Evolutionary conservation across 2,797 vertebrate species (phyloP), one percentile per base, ranked within the genome.

Genomic region (Eleutherodactylus coqui): DNA sequence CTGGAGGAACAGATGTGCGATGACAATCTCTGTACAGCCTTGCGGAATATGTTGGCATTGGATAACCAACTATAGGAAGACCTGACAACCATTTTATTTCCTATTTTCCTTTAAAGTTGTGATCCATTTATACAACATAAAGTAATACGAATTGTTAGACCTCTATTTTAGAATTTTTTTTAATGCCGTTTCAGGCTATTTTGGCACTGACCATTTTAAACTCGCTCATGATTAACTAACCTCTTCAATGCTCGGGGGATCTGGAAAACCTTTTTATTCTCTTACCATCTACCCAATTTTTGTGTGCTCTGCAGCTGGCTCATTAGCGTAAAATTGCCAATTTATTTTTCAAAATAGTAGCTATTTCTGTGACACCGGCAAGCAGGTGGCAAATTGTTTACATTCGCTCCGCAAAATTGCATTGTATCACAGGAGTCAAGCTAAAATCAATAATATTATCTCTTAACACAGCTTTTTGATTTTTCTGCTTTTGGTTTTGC

Each of bases 371-470:
- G 85, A 86, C 85, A 86, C 72, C 72, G 24, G 72, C 58, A 76
- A 49, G 79, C 85, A 86, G 79, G 79, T 82, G 79, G 85, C 69
- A 75, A 82, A 82, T 75, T 76, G 69, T 82, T 82, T 86, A 82
- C 79, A 64, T 86, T 82, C 70, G 67, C 70, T 86, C 69, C 34
- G 45, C 85, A 77, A 76, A 86, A 86, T 86, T 75, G 73, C 85
- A 86, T 86, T 86, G 85, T 86, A 82, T 82, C 51, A 86, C 53
- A 69, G 85, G 58, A 82, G 85, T 82, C 79, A 76, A 80, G 67
- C 79, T 86, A 82, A 86, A 86, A 86, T 86, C 85, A 86, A 86
- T 86, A 86, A 86, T 82, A 80, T 76, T 82, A 82, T 86, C 79
- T 86, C 85, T 86, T 86, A 86, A 82, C 79, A 86, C 79, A 67